Conservation (phyloP, 2,797 vertebrate genomes). For the Rhynchotus rufescens region DNA sequence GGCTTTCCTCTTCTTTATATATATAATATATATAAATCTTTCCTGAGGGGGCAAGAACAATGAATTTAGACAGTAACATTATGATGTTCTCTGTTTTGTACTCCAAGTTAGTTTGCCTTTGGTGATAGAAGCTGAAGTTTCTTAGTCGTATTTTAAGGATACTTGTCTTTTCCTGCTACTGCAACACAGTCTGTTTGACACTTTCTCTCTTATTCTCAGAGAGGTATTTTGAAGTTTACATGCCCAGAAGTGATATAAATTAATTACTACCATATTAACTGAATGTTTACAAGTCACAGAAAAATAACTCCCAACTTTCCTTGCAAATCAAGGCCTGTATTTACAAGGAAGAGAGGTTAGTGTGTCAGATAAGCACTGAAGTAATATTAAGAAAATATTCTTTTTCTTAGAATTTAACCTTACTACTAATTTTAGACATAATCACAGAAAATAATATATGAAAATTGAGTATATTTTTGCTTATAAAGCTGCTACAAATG, state of each 20-base stretch:
- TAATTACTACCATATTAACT: slow-evolving; percentile 6
- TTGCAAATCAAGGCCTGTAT: neutral
- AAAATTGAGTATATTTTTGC: neutral
- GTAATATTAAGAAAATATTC: neutral
- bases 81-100: neutral
- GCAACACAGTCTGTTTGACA: neutral
- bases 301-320: neutral
- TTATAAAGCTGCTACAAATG: neutral
- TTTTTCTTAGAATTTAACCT: neutral
- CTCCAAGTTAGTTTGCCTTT: neutral
- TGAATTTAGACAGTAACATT: neutral
- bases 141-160: neutral
- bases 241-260: slow-evolving; percentile 38
- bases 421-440: neutral
- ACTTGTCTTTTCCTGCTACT: neutral
- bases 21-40: neutral
- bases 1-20: neutral
- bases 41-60: neutral
- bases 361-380: neutral
- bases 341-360: neutral
- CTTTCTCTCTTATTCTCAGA: neutral
- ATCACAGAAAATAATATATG: neutral
- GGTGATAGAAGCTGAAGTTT: neutral
- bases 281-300: slow-evolving; percentile 6
- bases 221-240: neutral